Conservation (phyloP, 2,797 vertebrate species). For the Spinus olivaceus region DNA sequence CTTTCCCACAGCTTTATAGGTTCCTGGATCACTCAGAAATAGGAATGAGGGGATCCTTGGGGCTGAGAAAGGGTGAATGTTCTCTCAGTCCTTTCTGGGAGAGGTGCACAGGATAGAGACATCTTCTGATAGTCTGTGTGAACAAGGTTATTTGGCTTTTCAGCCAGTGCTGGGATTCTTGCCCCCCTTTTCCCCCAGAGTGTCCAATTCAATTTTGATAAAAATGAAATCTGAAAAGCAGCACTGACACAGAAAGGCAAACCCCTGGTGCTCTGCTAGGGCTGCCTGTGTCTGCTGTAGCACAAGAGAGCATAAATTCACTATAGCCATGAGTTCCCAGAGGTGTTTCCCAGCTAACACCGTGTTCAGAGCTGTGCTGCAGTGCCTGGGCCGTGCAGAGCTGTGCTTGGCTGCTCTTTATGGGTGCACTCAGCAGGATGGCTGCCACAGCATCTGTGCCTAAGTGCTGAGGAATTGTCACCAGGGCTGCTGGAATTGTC, state of each 20-base stretch:
- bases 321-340: background rate
- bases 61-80: background rate
- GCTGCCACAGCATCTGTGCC: background rate
- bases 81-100: background rate
- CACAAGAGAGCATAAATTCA: background rate
- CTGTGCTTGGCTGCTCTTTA: background rate
- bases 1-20: background rate
- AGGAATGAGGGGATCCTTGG: rapidly evolving
- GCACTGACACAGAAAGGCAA: background rate
- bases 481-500: background rate
- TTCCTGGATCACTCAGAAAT: background rate
- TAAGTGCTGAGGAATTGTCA: rapidly evolving
- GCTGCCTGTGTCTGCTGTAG: background rate
- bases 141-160: background rate
- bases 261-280: background rate
- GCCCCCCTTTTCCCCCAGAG: background rate
- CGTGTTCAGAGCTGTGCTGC: background rate
- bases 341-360: background rate
- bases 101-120: background rate
- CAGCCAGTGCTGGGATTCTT: background rate
- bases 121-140: background rate
- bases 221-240: background rate
- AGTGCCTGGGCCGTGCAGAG: background rate
- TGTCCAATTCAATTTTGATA: background rate
- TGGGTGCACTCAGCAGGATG: background rate